phyloP scores from a whole-genome alignment of 1,140 invertebrate species.

The Sitobion miscanthi region DNA sequence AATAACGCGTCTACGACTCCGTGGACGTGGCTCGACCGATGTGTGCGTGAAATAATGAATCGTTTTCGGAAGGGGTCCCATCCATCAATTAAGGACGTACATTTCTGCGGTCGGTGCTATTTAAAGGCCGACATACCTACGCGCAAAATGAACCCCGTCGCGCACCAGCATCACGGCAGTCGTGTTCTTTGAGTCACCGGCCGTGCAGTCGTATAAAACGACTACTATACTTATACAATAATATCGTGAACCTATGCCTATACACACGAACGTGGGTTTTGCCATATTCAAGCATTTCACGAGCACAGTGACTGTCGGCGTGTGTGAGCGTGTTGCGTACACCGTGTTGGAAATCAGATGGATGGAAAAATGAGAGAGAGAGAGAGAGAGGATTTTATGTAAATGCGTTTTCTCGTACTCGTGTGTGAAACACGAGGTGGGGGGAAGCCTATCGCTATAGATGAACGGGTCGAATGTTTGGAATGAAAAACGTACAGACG shows the following conservation, averaged over 20 bases:
- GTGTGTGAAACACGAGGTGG: not conserved
- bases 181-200: not conserved
- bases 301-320: no score
- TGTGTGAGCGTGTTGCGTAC: not conserved
- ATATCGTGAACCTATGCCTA: no score
- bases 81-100: slow-evolving; percentile 51
- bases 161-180: no score
- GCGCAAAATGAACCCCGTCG: not conserved
- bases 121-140: not conserved
- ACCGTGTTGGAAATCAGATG: not conserved
- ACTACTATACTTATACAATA: no score
- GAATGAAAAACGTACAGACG: not conserved
- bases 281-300: no score
- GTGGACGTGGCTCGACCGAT: not conserved
- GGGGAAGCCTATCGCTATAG: not conserved
- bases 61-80: not conserved
- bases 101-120: not conserved
- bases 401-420: not conserved
- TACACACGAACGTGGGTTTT: no score
- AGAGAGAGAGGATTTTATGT: not conserved
- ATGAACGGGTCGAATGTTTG: not conserved
- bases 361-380: not conserved
- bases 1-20: not conserved
- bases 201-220: not conserved
- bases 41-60: slow-evolving; percentile 35